A percentile compares a stretch with the other conserved stretches of the same genome.
Conservation (phyloP, 2,113 vertebrate species). For the Grammomys dolichurus region DNA sequence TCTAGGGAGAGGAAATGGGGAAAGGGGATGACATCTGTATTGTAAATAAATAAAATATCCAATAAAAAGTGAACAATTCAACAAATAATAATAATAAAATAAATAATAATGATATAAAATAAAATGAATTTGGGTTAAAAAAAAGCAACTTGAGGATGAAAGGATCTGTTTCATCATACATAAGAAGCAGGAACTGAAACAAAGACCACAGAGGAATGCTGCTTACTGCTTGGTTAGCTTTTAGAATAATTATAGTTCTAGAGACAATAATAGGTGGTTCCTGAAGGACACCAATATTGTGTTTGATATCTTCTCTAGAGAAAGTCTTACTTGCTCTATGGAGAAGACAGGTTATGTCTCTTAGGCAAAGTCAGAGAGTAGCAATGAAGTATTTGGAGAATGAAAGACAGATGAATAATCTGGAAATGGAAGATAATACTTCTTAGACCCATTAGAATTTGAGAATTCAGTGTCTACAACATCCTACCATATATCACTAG, state of each 20-base stretch:
- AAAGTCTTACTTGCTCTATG: neutral
- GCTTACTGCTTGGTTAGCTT: neutral
- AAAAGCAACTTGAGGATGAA: neutral
- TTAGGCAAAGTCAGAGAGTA: neutral
- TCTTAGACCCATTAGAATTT: neutral
- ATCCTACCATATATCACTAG: neutral
- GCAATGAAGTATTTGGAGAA: neutral
- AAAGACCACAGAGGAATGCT: neutral
- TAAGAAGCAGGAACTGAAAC: neutral
- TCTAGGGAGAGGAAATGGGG: no score
- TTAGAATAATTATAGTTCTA: neutral
- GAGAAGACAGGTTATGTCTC: neutral
- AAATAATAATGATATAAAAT: no score
- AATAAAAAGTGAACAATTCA: no score
- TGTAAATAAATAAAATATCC: no score
- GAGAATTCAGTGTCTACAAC: neutral
- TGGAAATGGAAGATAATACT: neutral
- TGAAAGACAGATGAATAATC: neutral
- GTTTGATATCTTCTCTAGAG: neutral
- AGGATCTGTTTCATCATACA: neutral
- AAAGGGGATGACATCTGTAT: no score
- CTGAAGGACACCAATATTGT: neutral
- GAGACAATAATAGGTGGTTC: neutral
- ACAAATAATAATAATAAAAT: no score
- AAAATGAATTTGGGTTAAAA: neutral